Conservation (phyloP, 2,113 vertebrate species). For the Alectura lathami region DNA sequence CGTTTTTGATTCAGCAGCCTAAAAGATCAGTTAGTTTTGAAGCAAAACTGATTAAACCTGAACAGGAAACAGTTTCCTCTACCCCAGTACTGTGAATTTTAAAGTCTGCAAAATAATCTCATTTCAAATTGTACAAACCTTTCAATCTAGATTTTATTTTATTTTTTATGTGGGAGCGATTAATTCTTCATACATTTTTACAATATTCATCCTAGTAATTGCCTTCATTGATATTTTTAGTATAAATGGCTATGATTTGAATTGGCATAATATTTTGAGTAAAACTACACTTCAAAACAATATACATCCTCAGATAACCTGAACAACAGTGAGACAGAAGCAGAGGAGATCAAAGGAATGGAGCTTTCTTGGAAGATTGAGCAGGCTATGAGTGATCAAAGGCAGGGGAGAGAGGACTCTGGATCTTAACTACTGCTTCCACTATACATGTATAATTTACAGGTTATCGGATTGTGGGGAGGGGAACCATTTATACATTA, state of each 20-base stretch:
- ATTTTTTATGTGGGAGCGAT: background rate
- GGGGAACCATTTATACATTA: background rate
- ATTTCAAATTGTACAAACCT: background rate
- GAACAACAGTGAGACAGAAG: background rate
- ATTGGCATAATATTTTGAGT: background rate
- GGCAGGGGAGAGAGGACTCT: constrained; percentile 15
- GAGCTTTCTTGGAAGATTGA: constrained; percentile 35
- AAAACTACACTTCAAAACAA: background rate
- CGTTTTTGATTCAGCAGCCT: background rate
- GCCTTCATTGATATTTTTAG: background rate
- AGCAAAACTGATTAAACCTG: background rate
- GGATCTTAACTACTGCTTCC: constrained; percentile 23
- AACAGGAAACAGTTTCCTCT: background rate
- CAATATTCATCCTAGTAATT: background rate
- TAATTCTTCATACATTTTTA: background rate
- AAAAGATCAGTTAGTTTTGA: background rate
- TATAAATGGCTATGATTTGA: background rate
- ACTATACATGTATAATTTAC: constrained; percentile 41
- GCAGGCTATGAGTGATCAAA: constrained; percentile 62
- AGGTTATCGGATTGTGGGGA: constrained; percentile 10
- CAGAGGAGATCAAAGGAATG: constrained; percentile 45
- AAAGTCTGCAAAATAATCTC: background rate
- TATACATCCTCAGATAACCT: constrained; percentile 1
- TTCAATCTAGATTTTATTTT: background rate
- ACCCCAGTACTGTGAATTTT: background rate